Evolutionary conservation across 2,797 vertebrate genomes (phyloP), one percentile per base, ranked within the genome.

Genomic region (Acanthornis magna): DNA sequence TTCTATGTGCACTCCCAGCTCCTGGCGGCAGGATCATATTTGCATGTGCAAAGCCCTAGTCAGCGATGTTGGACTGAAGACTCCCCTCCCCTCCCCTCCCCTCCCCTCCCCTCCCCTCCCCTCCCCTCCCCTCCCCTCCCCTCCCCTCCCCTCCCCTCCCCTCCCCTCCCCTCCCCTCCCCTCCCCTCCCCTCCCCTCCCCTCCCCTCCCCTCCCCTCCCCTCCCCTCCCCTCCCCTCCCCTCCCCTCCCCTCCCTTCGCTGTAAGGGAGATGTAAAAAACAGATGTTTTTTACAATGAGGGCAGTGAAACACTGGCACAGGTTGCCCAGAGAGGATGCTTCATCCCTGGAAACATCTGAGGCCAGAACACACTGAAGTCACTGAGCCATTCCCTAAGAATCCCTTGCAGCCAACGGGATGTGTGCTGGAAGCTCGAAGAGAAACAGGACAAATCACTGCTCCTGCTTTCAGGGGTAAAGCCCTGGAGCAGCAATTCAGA

Each of bases 1-100:
- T 81, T 47, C 11, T n/a, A 34, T 0, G 0, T 22, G n/a, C 13
- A 85, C 26, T 55, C 22, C 17, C 23, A 42, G n/a, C 7, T 42
- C 51, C 66, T 38, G 40, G n/a, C 13, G 50, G 23, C 50, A 71
- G 53, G 27, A 83, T 53, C n/a, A 13, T 42, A 57, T 51, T 67
- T 45, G 30, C 48, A 45, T 4, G 1, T 53, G 53, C 32, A 61
- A 83, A 79, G n/a, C 42, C 22, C 38, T 61, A 34, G 9, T 43
- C 32, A 54, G 54, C 38, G 53, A 8, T 10, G 32, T 26, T 38
- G 48, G 58, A 34, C 86, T n/a, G 19, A 65, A 89, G 42, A 29
- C 23, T 63, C 43, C 42, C 42, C 26, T 4, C 29, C 26, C 51
- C 20, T 11, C 22, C n/a, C 23, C 10, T n/a, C 51, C 23, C 23